phyloP scores from a whole-genome alignment of 2,888 invertebrate genomes.

The Erebia aethiops region DNA sequence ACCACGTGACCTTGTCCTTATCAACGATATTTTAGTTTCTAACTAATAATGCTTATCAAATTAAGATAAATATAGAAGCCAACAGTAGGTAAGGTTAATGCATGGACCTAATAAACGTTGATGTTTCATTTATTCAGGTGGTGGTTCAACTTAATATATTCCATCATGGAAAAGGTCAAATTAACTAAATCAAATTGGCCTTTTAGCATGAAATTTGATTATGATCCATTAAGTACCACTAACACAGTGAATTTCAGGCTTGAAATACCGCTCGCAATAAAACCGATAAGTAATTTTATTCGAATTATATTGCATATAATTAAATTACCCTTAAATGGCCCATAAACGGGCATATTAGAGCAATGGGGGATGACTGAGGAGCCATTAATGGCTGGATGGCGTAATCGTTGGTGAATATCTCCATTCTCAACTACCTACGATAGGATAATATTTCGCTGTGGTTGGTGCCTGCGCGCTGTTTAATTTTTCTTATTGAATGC shows the following conservation, averaged over 20 bases:
- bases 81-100: no score
- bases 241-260: conserved; percentile 10
- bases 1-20: no score
- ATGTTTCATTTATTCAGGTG: no score
- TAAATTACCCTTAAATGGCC: conserved; percentile 15
- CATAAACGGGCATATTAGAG: conserved; percentile 24
- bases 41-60: no score
- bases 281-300: conserved; percentile 12
- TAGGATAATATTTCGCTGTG: neutral
- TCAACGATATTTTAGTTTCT: no score
- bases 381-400: conserved; percentile 16
- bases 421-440: neutral
- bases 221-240: conserved; percentile 5
- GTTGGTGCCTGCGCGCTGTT: neutral
- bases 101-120: no score
- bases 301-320: conserved; percentile 14
- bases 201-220: conserved; percentile 1
- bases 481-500: no score
- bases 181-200: neutral
- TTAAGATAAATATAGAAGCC: no score
- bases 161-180: neutral
- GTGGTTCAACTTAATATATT: neutral
- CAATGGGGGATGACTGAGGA: conserved; percentile 19
- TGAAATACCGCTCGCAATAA: conserved; percentile 4
- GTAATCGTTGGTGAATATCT: conserved; percentile 18